Conservation (phyloP, 2,888 invertebrate genomes). For the Apotomis betuletana region DNA sequence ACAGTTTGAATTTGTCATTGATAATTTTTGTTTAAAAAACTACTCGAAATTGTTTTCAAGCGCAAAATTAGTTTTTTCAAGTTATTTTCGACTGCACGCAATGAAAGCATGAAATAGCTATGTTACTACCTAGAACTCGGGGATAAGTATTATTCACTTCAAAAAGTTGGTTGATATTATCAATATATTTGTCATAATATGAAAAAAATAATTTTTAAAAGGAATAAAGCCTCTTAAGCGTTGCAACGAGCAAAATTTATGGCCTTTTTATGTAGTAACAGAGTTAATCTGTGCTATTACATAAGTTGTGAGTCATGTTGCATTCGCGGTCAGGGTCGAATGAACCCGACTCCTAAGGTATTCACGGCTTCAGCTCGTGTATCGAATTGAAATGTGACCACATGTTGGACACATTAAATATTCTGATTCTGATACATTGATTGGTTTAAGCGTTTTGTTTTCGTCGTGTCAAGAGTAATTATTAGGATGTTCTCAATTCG, state of each 20-base stretch:
- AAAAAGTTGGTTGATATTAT: no score
- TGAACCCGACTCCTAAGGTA: constrained; percentile 1
- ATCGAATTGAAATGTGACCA: not conserved
- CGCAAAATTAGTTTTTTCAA: no score
- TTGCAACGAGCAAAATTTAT: not conserved
- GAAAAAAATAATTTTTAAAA: no score
- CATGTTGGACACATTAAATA: no score
- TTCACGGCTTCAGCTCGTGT: not conserved
- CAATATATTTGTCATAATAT: no score
- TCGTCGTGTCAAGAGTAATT: not conserved
- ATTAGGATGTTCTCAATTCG: not conserved
- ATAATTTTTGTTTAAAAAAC: no score
- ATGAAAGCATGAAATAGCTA: no score
- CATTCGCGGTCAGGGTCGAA: constrained; percentile 25
- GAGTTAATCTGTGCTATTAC: constrained; percentile 13
- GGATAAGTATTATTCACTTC: no score
- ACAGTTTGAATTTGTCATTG: no score
- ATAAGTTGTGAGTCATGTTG: constrained; percentile 25
- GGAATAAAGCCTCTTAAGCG: not conserved
- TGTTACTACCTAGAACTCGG: no score
- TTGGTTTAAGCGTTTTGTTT: not conserved
- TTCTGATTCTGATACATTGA: not conserved
- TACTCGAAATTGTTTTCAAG: no score
- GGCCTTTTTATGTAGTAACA: not conserved
- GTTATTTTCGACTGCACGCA: no score